Evolutionary conservation across 2,797 vertebrate genomes (phyloP).

Genomic region (Spheniscus humboldti): DNA sequence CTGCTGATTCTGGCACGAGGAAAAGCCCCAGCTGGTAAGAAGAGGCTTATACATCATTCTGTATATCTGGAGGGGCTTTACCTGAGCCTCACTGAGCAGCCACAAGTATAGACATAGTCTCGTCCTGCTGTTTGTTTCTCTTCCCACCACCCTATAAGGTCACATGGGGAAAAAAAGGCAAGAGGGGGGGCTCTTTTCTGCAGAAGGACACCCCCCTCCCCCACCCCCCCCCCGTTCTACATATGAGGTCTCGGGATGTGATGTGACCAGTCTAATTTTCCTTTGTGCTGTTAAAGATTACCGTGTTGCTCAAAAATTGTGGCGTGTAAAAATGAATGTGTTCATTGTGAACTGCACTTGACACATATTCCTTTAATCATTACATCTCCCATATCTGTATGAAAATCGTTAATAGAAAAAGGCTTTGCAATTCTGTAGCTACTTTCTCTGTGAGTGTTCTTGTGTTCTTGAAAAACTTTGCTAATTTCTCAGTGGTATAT

Average conservation of each 20-base stretch:
- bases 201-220: background rate
- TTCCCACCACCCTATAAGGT: background rate
- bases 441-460: slow-evolving; percentile 60
- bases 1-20: background rate
- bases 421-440: slow-evolving; percentile 42
- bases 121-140: background rate
- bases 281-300: background rate
- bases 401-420: slow-evolving; percentile 46
- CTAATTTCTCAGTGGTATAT: slow-evolving; percentile 58
- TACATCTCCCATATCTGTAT: background rate
- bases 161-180: background rate
- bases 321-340: background rate
- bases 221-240: background rate
- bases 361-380: background rate
- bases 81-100: background rate
- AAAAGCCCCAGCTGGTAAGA: background rate
- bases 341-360: background rate
- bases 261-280: background rate
- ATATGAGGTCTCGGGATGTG: background rate
- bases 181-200: background rate
- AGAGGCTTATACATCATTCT: background rate
- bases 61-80: background rate
- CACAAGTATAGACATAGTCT: background rate
- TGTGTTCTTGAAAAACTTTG: slow-evolving; percentile 57
- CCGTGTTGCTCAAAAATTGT: background rate